Conservation (phyloP, 2,113 vertebrate genomes). For the Syrrhaptes paradoxus region DNA sequence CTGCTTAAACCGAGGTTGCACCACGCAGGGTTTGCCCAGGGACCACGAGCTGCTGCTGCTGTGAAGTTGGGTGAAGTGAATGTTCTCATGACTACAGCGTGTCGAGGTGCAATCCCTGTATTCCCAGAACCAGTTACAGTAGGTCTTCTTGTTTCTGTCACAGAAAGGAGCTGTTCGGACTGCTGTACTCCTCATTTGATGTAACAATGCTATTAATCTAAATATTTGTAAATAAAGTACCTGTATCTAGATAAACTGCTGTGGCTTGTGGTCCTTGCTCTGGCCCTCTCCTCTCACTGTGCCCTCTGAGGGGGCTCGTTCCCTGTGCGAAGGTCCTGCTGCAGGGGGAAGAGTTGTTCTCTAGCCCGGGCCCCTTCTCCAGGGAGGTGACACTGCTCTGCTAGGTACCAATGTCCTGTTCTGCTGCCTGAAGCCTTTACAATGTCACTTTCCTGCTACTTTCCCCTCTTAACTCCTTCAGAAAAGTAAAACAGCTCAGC, state of each 20-base stretch:
- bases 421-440: neutral
- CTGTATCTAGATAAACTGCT: constrained; percentile 83
- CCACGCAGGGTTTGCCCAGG: constrained; percentile 73
- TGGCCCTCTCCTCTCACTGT: neutral
- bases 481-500: too few species aligned
- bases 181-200: constrained; percentile 86
- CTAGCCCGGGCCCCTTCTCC: too few species aligned
- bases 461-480: too few species aligned
- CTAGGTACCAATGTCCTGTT: too few species aligned
- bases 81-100: constrained; percentile 52
- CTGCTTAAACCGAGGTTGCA: constrained; percentile 68
- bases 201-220: constrained; percentile 90
- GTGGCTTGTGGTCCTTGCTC: constrained; percentile 19
- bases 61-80: neutral
- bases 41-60: constrained; percentile 80
- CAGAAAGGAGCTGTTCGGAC: constrained; percentile 77
- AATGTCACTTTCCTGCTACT: too few species aligned
- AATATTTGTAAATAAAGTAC: constrained; percentile 95
- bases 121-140: constrained; percentile 67
- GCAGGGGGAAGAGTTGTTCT: too few species aligned
- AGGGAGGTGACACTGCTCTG: too few species aligned
- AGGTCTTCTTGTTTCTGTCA: constrained; percentile 80
- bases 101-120: constrained; percentile 71
- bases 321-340: neutral
- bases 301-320: too few species aligned